Percentiles rank a stretch among this genome's conserved stretches.
Evolutionary conservation across 2,888 invertebrate species (phyloP).

Genomic region (Tetragnatha montana): DNA sequence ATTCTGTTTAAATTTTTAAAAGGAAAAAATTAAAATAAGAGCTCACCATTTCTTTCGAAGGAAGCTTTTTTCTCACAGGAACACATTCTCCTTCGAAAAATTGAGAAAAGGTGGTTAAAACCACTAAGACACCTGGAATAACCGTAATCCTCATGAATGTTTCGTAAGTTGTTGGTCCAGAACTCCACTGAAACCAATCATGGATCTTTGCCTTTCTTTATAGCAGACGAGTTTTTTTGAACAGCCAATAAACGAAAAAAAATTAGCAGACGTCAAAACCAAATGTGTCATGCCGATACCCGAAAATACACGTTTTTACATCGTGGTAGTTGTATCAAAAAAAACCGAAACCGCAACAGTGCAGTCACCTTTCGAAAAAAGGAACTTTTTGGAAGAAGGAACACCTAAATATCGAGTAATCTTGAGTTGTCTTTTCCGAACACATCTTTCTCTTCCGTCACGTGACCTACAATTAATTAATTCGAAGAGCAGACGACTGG

Average conservation of each 20-base stretch:
- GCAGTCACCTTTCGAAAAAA: constrained; percentile 36
- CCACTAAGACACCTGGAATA: not conserved
- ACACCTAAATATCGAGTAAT: constrained; percentile 6
- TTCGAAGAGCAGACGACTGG: constrained; percentile 45
- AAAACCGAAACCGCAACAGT: constrained; percentile 10
- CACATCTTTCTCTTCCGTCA: constrained; percentile 40
- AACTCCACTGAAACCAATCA: not conserved
- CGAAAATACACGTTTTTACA: constrained; percentile 9
- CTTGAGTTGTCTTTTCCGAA: constrained; percentile 23
- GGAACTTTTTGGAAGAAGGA: constrained; percentile 17
- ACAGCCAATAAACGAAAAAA: too few species aligned
- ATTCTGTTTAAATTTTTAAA: too few species aligned
- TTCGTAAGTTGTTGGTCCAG: not conserved
- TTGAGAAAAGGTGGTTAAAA: not conserved
- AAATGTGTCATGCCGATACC: constrained; percentile 22
- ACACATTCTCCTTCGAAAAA: constrained; percentile 18
- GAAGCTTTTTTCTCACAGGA: constrained; percentile 55
- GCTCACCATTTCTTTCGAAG: constrained; percentile 66
- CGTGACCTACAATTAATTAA: constrained; percentile 63
- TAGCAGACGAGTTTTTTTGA: too few species aligned
- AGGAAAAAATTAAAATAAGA: not conserved
- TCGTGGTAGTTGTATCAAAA: not conserved
- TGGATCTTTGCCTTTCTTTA: too few species aligned
- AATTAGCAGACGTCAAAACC: not conserved
- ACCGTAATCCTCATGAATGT: not conserved